phyloP scores from a whole-genome alignment of 2,113 vertebrate species.

The Ceyx melanurus region DNA sequence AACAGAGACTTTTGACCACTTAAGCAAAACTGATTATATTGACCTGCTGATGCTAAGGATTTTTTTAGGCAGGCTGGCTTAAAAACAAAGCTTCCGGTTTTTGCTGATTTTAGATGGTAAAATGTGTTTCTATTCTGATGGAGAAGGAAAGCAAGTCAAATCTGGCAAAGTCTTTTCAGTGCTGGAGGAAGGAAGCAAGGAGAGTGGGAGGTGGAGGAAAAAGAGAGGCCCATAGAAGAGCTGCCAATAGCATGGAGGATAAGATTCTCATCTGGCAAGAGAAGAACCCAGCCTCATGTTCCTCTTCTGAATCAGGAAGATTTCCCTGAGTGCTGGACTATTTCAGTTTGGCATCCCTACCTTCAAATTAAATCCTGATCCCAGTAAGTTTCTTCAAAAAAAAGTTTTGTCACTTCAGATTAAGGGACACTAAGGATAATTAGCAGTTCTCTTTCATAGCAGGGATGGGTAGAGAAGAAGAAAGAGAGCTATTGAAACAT shows the following conservation, averaged over 20 bases:
- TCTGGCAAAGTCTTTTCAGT: background rate
- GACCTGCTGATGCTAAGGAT: background rate
- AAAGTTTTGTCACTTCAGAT: background rate
- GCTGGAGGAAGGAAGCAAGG: background rate
- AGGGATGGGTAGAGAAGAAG: background rate
- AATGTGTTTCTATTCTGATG: background rate
- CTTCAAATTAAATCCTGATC: slow-evolving; percentile 20
- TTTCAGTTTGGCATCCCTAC: background rate
- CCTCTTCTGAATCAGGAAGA: background rate
- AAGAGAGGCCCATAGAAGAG: background rate
- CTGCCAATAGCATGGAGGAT: background rate
- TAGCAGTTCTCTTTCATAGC: background rate
- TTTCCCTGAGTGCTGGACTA: background rate
- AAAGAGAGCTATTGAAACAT: background rate
- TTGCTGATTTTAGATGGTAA: background rate
- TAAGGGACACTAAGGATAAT: background rate
- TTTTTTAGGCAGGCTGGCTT: background rate
- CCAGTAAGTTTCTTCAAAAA: background rate
- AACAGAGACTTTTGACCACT: background rate
- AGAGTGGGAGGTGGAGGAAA: background rate
- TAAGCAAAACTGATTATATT: background rate
- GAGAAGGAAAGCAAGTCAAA: background rate
- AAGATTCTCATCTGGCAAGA: background rate
- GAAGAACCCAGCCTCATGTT: background rate
- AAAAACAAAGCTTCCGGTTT: background rate